phyloP scores from a whole-genome alignment of 1,140 invertebrate genomes.

The Meloidogyne floridensis region DNA sequence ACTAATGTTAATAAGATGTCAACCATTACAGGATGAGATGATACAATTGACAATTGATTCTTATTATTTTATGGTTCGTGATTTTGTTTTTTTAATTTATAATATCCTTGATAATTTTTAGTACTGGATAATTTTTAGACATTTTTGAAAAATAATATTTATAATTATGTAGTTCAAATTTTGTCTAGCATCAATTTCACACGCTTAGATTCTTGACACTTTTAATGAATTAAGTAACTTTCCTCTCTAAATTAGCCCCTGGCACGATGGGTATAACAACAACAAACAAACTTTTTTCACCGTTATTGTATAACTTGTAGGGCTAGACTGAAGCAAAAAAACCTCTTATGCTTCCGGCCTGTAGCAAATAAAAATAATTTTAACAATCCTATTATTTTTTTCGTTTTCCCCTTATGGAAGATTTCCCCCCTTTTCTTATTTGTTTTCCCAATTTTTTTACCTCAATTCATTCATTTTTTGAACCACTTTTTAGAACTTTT shows the following conservation, averaged over 20 bases:
- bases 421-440: not conserved
- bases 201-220: not conserved
- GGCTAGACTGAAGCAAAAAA: not conserved
- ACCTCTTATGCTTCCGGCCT: not conserved
- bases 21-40: not conserved
- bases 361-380: not conserved
- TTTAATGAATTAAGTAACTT: not conserved
- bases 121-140: not conserved
- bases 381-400: slow-evolving; percentile 2
- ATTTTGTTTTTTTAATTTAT: no score
- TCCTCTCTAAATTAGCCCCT: not conserved
- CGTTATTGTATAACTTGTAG: no score
- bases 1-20: not conserved
- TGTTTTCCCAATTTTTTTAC: not conserved
- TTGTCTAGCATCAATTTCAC: not conserved
- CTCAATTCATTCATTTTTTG: not conserved
- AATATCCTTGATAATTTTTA: no score
- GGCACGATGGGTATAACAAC: not conserved
- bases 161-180: no score
- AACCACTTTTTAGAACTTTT: not conserved
- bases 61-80: no score
- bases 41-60: no score
- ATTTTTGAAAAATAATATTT: no score
- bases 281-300: not conserved
- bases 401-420: not conserved